phyloP scores from a whole-genome alignment of 2,797 vertebrate species.

The Neosilurus hyrtlii region DNA sequence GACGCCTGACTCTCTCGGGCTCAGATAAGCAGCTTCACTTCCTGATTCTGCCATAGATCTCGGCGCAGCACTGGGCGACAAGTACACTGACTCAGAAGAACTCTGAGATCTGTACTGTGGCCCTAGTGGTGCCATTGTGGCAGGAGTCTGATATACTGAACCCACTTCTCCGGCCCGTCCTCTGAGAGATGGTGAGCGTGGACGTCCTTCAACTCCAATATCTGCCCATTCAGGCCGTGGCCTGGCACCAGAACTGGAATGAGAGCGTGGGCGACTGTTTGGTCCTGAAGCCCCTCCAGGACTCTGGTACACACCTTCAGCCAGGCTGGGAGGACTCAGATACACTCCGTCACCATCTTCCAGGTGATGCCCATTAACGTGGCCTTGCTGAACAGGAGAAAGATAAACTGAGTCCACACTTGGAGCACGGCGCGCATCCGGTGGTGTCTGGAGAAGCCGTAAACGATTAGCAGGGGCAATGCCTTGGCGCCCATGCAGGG shows the following conservation, averaged over 20 bases:
- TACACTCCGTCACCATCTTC: constrained; percentile 71
- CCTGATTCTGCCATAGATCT: constrained; percentile 58
- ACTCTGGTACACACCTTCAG: constrained; percentile 65
- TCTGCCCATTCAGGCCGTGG: constrained; percentile 76
- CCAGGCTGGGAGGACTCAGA: constrained; percentile 64
- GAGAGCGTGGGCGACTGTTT: constrained; percentile 67
- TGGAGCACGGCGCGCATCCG: constrained; percentile 52
- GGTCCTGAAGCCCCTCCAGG: constrained; percentile 52
- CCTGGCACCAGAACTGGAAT: constrained; percentile 72
- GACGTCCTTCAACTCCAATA: constrained; percentile 63
- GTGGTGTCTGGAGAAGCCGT: constrained; percentile 77
- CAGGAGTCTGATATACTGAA: constrained; percentile 71
- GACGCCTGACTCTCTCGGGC: constrained; percentile 67
- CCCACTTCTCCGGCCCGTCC: constrained; percentile 67
- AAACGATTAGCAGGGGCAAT: constrained; percentile 90
- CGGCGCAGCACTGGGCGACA: constrained; percentile 66
- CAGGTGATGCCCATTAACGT: constrained; percentile 47
- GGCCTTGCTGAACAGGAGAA: constrained; percentile 56
- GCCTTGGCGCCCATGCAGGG: constrained; percentile 85
- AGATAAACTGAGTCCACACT: constrained; percentile 72
- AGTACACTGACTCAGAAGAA: constrained; percentile 70
- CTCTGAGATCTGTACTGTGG: constrained; percentile 64
- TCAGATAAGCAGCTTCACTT: constrained; percentile 70
- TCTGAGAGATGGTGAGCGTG: constrained; percentile 74
- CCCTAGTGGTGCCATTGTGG: constrained; percentile 56